Base-by-base conservation (phyloP, 1,140 invertebrate genomes). In the Dendrolimus kikuchii region DNA sequence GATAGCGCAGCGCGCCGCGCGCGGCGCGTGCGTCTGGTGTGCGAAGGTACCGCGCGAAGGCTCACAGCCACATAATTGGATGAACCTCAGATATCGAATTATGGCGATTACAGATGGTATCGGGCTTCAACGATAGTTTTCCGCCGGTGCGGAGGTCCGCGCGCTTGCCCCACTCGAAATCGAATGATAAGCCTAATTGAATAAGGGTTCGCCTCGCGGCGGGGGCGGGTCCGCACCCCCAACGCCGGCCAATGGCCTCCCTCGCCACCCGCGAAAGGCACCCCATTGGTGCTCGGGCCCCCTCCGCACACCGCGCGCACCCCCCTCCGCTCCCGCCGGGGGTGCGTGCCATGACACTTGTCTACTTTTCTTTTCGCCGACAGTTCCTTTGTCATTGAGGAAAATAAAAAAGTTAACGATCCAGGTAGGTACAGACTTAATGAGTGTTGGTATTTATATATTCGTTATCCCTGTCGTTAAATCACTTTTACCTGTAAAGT, bases 171-270 rank as follows among this genome's bases (percentile, higher is more conserved):
- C 81, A 81, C 85, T 84, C 75, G 84, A 87, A 88, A 88, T 88
- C 87, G 81, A 88, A 88, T 88, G 86, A 88, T 88, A 88, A 88
- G 84, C 82, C 83, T 88, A 88, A 88, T 87, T 88, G 82, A 87
- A 88, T 88, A 87, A 87, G 83, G 85, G 81, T 71, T 71, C 72
- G 74, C 72, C 69, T 77, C 67, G 82, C 80, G 81, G 71, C 76
- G 59, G 77, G 77, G 85, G 82, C 83, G 82, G 86, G 74, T 76
- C 78, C 61, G 64, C 69, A 71, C 74, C 80, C 79, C 79, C 73
- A 53, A 63, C 47, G 63, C 61, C 58, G 68, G 65, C 83, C 84
- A 84, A 84, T 82, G 73, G 81, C 60, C 75, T 66, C 62, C 55
- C 52, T 60, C 54, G 65, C 44, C 46, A 59, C 38, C 62, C 46